Evolutionary conservation across 2,888 invertebrate genomes (phyloP).

Genomic region (Laothoe populi): DNA sequence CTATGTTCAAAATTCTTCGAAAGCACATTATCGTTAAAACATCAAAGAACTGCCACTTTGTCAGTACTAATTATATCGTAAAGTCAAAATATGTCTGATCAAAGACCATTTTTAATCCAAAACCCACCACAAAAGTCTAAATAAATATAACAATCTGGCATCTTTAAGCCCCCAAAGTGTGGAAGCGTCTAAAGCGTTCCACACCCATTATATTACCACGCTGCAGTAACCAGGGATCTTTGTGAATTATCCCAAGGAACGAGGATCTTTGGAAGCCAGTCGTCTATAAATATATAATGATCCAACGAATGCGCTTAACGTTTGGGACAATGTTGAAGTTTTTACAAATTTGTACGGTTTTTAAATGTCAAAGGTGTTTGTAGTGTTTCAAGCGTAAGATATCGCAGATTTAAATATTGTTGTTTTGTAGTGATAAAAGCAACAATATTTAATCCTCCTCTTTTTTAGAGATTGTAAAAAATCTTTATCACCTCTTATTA

Average conservation of each 20-base stretch:
- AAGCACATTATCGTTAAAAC: no score
- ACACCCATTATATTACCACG: conserved; percentile 78
- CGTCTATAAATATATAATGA: conserved; percentile 82
- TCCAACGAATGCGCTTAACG: conserved; percentile 36
- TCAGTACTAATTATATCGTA: not conserved
- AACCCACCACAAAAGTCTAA: not conserved
- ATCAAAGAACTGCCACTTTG: no score
- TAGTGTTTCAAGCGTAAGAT: not conserved
- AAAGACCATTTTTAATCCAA: not conserved
- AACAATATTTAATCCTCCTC: no score
- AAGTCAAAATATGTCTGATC: not conserved
- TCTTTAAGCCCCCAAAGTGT: conserved; percentile 13
- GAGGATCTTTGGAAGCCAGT: conserved; percentile 68
- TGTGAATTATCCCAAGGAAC: conserved; percentile 63
- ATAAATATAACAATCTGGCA: not conserved
- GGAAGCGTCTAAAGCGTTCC: conserved; percentile 40
- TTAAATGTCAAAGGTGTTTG: not conserved
- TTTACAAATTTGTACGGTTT: conserved; percentile 12
- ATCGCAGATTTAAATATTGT: not conserved
- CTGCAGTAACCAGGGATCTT: conserved; percentile 70
- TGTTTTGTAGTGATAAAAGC: not conserved
- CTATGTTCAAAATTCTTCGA: no score
- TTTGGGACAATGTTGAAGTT: conserved; percentile 19
- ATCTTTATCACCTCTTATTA: no score
- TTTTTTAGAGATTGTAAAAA: no score